Conservation (phyloP, 2,888 invertebrate species). For the Achlya flavicornis region DNA sequence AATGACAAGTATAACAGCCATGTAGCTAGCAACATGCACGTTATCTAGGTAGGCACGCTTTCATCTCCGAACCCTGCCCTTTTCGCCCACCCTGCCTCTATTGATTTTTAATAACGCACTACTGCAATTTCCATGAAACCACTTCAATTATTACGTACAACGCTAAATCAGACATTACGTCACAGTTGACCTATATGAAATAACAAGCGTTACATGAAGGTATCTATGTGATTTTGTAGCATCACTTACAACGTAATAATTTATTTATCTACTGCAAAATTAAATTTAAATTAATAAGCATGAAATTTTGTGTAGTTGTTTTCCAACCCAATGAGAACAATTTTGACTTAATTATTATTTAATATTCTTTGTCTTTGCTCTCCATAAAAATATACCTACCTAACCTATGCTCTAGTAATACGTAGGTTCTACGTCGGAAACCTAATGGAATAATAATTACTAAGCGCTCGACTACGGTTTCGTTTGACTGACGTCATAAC, state of each 20-base stretch:
- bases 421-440: background rate
- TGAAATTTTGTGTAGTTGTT: too few species aligned
- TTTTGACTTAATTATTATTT: too few species aligned
- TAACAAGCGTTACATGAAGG: constrained; percentile 9
- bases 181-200: constrained; percentile 34
- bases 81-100: constrained; percentile 19
- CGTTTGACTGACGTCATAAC: background rate
- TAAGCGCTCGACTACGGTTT: background rate
- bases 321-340: too few species aligned
- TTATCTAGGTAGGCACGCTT: background rate
- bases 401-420: too few species aligned
- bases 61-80: constrained; percentile 9
- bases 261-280: too few species aligned
- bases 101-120: constrained; percentile 42
- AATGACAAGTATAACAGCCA: background rate
- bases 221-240: background rate
- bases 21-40: background rate
- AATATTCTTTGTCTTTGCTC: too few species aligned
- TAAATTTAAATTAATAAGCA: too few species aligned
- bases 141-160: constrained; percentile 20
- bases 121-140: constrained; percentile 32
- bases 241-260: too few species aligned
- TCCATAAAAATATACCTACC: too few species aligned
- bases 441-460: background rate
- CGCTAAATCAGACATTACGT: constrained; percentile 22